These are phyloP conservation scores for Daubentonia madagascariensis DNA, from an alignment of 2,113 vertebrate genomes.

Conservation along the genomic window DNA sequence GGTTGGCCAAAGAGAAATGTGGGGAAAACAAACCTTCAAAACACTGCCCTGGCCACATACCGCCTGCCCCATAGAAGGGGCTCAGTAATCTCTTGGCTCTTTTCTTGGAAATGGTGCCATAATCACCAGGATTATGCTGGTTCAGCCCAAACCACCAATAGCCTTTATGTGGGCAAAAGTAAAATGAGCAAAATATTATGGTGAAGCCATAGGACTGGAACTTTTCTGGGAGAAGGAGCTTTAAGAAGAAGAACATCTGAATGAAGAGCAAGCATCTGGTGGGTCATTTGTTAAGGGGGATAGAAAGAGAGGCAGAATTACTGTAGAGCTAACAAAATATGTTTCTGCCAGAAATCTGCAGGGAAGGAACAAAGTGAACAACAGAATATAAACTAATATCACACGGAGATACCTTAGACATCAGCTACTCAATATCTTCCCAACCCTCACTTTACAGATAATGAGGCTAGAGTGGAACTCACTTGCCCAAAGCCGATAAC, in stretches of 20 bases:
- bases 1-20: not conserved
- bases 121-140: not conserved
- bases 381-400: not conserved
- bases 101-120: not conserved
- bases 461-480: not conserved
- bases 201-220: not conserved
- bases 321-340: not conserved
- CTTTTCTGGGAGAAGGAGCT: not conserved
- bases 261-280: not conserved
- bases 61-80: fast-evolving
- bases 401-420: not conserved
- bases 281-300: not conserved
- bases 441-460: not conserved
- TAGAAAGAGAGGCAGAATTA: not conserved
- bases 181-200: not conserved
- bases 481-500: not conserved
- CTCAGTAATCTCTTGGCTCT: not conserved
- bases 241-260: not conserved
- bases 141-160: not conserved
- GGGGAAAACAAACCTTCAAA: not conserved
- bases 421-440: not conserved
- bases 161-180: not conserved
- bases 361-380: not conserved
- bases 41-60: not conserved
- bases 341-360: not conserved